Conservation (phyloP, 2,113 vertebrate genomes). For the Amblyopsis rosae region DNA sequence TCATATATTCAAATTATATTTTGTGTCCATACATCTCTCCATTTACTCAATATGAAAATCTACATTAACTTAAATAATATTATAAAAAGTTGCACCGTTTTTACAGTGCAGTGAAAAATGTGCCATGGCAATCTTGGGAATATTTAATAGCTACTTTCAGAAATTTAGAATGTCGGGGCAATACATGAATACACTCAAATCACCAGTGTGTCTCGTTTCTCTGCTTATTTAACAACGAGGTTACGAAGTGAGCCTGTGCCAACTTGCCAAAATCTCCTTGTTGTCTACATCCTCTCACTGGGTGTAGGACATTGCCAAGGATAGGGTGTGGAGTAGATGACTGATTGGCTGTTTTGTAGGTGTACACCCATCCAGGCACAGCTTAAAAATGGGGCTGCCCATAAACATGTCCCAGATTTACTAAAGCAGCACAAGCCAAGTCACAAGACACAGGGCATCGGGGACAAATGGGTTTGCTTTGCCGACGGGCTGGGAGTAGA, state of each 20-base stretch:
- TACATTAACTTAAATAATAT: no score
- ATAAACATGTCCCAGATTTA: conserved; percentile 68
- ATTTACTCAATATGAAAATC: no score
- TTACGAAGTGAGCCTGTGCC: conserved; percentile 33
- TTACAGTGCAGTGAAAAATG: background rate
- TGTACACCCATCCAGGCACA: conserved; percentile 45
- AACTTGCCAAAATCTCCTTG: conserved; percentile 29
- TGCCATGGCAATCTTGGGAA: no score
- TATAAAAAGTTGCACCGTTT: no score
- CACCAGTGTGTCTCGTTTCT: conserved; percentile 11
- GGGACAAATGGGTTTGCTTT: conserved; percentile 49
- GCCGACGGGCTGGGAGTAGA: conserved; percentile 31
- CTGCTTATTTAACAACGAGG: conserved; percentile 29
- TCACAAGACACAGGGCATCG: conserved; percentile 56
- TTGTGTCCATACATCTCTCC: no score
- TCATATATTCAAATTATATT: background rate
- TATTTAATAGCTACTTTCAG: background rate
- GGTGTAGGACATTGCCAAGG: conserved; percentile 43
- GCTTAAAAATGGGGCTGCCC: conserved; percentile 33
- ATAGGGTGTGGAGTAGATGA: conserved; percentile 14
- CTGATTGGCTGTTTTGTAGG: conserved; percentile 48
- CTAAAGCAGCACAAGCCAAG: conserved; percentile 57
- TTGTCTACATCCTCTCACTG: conserved; percentile 21
- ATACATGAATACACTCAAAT: conserved; percentile 1
- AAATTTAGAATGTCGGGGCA: background rate